phyloP scores from a whole-genome alignment of 1,140 invertebrate species.

The Lasioglossum albipes region DNA sequence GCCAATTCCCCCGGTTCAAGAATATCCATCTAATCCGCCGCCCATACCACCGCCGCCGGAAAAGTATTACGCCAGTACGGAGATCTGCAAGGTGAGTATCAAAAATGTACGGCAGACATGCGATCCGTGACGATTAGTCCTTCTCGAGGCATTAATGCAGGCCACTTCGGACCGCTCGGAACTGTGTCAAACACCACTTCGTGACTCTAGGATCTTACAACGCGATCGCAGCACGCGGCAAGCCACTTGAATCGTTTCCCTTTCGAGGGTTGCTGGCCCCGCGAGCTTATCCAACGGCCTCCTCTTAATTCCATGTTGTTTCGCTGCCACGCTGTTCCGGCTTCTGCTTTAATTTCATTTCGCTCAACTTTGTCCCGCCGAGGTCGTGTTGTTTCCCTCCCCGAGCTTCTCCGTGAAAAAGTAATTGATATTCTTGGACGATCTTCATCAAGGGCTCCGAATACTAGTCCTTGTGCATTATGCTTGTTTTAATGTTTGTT shows the following conservation, averaged over 20 bases:
- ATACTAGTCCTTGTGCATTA: too few relatives aligned
- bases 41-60: slow-evolving; percentile 87
- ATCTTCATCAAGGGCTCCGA: too few relatives aligned
- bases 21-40: slow-evolving; percentile 84
- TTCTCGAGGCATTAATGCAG: slow-evolving; percentile 45
- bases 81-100: slow-evolving; percentile 83
- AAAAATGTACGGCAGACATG: slow-evolving; percentile 62
- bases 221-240: slow-evolving; percentile 40
- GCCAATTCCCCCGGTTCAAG: slow-evolving; percentile 80
- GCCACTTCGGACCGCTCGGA: slow-evolving; percentile 28
- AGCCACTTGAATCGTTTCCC: slow-evolving; percentile 35
- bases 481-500: too few relatives aligned
- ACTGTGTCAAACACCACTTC: slow-evolving; percentile 59
- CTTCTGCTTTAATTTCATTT: background rate
- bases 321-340: background rate
- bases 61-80: slow-evolving; percentile 87
- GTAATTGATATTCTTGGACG: too few relatives aligned
- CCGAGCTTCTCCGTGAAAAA: too few relatives aligned
- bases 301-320: slow-evolving; percentile 19
- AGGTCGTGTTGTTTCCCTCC: background rate
- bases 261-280: slow-evolving; percentile 2
- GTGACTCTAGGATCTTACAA: slow-evolving; percentile 51
- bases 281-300: slow-evolving; percentile 6
- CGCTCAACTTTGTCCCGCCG: background rate
- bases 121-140: slow-evolving; percentile 60